Evolutionary conservation across 2,888 invertebrate genomes (phyloP), one percentile per base, ranked within the genome.

Genomic region (Portevinia maculata): DNA sequence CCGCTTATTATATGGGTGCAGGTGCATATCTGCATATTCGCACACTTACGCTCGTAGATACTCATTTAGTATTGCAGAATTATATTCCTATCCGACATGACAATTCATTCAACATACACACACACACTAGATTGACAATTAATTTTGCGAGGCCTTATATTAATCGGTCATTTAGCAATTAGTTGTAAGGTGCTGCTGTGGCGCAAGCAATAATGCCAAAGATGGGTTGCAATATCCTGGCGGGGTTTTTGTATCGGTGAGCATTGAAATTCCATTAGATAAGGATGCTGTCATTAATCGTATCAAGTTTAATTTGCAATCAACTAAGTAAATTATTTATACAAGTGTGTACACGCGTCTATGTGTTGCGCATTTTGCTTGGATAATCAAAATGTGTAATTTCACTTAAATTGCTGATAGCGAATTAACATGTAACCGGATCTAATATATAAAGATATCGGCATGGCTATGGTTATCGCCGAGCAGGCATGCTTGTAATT

Each of bases 281-380:
- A 83, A 78, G 83, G 83, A 83, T 67, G 44, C 50, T 60, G 67
- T 57, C 71, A 78, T 78, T 71, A 71, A 83, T 83, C 78, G 83
- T 57, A 83, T 83, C 83, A 71, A 78, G 78, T 83, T 78, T 83
- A 83, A 83, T 83, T 83, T 73, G 83, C 83, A 78, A 83, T 83
- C 78, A 83, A 78, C 65, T 83, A 60, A 78, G 78, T 67, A 83
- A 83, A 83, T 78, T 83, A 78, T 78, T 67, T 55, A 62, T 37
- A 50, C 44, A 59, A 6, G 37, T 15, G 28, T 21, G 60, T 13
- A 15, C 15, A 21, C 2, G 41, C 8, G 28, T 37, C 3, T 37
- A 6, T 37, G 13, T 7, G 1, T 9, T 13, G 1, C 46, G n/a
- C 39, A 30, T 57, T 53, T 21, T 50, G 69, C 57, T 41, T 19